Conservation (phyloP, 2,797 vertebrate genomes). For the Myotis findleyi region DNA sequence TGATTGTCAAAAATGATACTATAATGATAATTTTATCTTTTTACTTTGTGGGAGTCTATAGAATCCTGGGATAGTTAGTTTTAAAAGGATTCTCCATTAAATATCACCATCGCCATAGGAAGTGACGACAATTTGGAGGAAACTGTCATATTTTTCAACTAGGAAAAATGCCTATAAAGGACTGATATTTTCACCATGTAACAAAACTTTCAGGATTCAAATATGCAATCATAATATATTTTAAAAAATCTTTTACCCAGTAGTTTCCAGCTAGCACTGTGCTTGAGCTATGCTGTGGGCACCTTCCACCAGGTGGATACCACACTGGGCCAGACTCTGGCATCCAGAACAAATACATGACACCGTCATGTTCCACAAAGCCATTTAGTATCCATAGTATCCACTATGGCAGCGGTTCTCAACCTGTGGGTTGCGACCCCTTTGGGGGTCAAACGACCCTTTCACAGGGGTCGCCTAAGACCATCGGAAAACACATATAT, state of each 20-base stretch:
- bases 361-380: not conserved
- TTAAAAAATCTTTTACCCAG: not conserved
- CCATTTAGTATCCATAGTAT: not conserved
- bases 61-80: conserved; percentile 37
- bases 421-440: too few species aligned
- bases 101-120: not conserved
- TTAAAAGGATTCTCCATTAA: conserved; percentile 62
- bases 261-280: not conserved
- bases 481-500: too few species aligned
- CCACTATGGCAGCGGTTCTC: too few species aligned
- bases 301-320: too few species aligned
- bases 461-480: too few species aligned
- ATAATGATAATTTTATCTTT: conserved; percentile 68
- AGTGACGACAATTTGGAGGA: conserved; percentile 32
- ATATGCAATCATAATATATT: not conserved
- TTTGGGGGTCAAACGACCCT: too few species aligned
- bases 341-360: not conserved
- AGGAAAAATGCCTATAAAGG: not conserved
- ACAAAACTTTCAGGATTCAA: conserved; percentile 14
- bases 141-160: not conserved
- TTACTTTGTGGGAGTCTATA: conserved; percentile 57
- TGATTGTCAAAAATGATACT: conserved; percentile 60
- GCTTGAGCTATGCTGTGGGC: not conserved
- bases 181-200: not conserved
- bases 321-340: not conserved